These are phyloP conservation scores for Plutella xylostella DNA, from an alignment of 2,888 invertebrate genomes.

Conservation along the genomic window DNA sequence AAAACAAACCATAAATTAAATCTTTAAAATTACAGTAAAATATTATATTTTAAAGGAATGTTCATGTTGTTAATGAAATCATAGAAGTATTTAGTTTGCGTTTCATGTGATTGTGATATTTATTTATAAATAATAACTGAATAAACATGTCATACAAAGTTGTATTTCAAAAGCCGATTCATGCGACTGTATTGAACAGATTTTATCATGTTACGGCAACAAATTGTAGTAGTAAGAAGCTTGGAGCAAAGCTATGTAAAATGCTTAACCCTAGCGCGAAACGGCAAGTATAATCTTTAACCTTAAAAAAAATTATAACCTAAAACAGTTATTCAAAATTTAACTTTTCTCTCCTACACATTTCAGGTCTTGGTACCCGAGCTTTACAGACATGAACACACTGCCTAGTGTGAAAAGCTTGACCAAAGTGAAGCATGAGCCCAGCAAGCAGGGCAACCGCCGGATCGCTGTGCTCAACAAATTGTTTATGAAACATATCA, in stretches of 20 bases:
- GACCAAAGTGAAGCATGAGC: slow-evolving; percentile 55
- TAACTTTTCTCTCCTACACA: slow-evolving; percentile 11
- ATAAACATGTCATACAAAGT: too few relatives aligned
- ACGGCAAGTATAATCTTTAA: slow-evolving; percentile 29
- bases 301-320: slow-evolving; percentile 1
- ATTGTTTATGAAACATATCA: slow-evolving; percentile 83
- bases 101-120: too few relatives aligned
- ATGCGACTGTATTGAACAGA: slow-evolving; percentile 31
- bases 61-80: too few relatives aligned
- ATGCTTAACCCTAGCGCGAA: slow-evolving; percentile 50
- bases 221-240: slow-evolving; percentile 38
- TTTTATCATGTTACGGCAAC: slow-evolving; percentile 39
- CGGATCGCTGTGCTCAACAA: slow-evolving; percentile 79
- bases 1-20: too few relatives aligned
- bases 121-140: too few relatives aligned
- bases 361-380: slow-evolving; percentile 48
- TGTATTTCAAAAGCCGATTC: not conserved
- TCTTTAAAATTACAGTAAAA: too few relatives aligned
- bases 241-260: slow-evolving; percentile 48
- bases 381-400: slow-evolving; percentile 22
- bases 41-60: too few relatives aligned
- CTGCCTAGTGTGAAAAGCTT: slow-evolving; percentile 49
- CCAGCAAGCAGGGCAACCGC: slow-evolving; percentile 64
- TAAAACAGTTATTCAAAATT: slow-evolving; percentile 3
- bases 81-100: too few relatives aligned